phyloP scores from a whole-genome alignment of 2,113 vertebrate species.

The Corvus moneduloides region DNA sequence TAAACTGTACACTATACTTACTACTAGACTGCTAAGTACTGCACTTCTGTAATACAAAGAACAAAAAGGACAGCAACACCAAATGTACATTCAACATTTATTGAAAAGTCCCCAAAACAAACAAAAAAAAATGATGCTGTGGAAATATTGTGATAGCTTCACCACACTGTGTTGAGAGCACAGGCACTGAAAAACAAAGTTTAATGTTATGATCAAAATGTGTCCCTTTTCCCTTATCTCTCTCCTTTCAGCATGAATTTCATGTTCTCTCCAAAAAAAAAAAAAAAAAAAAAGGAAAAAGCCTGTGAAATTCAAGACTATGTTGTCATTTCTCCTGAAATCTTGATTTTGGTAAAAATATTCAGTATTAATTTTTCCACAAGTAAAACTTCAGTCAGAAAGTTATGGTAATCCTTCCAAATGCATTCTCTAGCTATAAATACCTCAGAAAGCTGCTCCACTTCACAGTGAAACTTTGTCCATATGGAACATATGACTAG shows the following conservation, averaged over 20 bases:
- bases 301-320: slow-evolving; percentile 5
- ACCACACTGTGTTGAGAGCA: not conserved
- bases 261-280: not conserved
- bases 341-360: slow-evolving; percentile 37
- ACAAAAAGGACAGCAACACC: not conserved
- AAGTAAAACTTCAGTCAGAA: slow-evolving; percentile 42
- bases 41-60: not conserved
- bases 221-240: not conserved
- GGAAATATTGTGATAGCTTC: not conserved
- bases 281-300: not conserved
- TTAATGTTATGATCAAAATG: not conserved
- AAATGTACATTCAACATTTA: not conserved
- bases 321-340: slow-evolving; percentile 1
- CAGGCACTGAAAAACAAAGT: not conserved
- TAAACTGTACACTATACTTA: not conserved
- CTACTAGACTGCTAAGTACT: not conserved
- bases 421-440: slow-evolving; percentile 49
- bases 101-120: not conserved
- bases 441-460: slow-evolving; percentile 34
- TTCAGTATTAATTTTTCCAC: slow-evolving; percentile 28
- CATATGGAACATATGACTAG: slow-evolving; percentile 57
- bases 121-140: not conserved
- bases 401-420: slow-evolving; percentile 42
- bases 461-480: slow-evolving; percentile 39
- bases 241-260: not conserved